Base-by-base conservation (phyloP, 1,140 invertebrate genomes). In the Euwallacea fornicatus region DNA sequence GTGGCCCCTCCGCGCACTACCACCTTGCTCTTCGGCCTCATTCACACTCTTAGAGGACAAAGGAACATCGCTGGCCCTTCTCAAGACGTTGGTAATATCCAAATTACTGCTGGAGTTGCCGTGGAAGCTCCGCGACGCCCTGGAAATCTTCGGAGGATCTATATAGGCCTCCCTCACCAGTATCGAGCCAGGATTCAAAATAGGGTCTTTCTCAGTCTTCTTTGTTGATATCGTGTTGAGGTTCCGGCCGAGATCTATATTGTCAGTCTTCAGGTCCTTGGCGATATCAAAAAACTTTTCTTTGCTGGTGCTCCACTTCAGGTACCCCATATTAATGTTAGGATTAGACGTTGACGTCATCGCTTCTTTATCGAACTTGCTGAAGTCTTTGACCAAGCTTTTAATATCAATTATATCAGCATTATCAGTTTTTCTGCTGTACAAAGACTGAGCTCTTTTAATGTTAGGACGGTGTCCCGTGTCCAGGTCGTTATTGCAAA, bases 81-180 rank as follows among this genome's bases (percentile, higher is more conserved):
- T 73, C 6, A 66, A 73, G 16, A 66, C 68, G 13, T 42, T 69
- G 11, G 63, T 42, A 64, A 75, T 73, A 69, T 78, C 75, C 63
- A 75, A 47, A 42, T 69, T 66, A 60, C 67, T 75, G 10, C 66
- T 56, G n/a, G 74, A 76, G 69, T 80, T 84, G 42, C 80, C 82
- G 68, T 84, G 82, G 74, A 83, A 84, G 76, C 83, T 84, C 63
- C 79, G 82, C 21, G 84, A 80, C 54, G 83, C 78, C 16, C 83
- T 73, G 10, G 76, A 76, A 42, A 82, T 82, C 74, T 82, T 81
- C 6, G 81, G 80, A 1, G 84, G 82, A 73, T 85, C 84, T 8
- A 85, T 83, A 69, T 80, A 85, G 42, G 77, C 77, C 74, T 84
- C 83, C 75, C 83, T 84, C 13, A 84, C 78, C 10, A 83, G 71